Conservation (phyloP, 1,140 invertebrate genomes). For the Aculops lycopersici region DNA sequence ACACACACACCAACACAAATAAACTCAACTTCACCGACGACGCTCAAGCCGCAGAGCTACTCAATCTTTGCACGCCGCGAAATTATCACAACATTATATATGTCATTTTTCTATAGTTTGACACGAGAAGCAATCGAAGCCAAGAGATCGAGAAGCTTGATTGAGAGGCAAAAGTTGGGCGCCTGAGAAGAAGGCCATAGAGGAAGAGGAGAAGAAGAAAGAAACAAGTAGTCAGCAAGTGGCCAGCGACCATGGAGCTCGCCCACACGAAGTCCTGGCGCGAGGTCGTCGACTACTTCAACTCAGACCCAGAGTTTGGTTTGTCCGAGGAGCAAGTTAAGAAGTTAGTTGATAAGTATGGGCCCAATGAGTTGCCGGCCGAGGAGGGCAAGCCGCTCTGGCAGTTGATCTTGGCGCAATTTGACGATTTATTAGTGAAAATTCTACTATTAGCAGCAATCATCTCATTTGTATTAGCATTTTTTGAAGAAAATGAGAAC, state of each 20-base stretch:
- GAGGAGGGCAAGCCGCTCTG: constrained; percentile 34
- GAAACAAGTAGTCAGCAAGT: too few relatives aligned
- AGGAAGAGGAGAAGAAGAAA: too few relatives aligned
- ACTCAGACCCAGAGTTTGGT: constrained; percentile 56
- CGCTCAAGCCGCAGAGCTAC: too few relatives aligned
- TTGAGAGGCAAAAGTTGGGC: too few relatives aligned
- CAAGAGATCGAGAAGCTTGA: too few relatives aligned
- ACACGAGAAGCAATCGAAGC: too few relatives aligned
- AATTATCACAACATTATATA: too few relatives aligned
- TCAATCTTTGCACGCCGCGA: too few relatives aligned
- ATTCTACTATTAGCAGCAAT: constrained; percentile 99
- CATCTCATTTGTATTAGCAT: constrained; percentile 99
- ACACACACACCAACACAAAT: too few relatives aligned
- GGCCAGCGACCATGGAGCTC: constrained; percentile 50
- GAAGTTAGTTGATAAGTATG: constrained; percentile 87
- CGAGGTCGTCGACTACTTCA: constrained; percentile 66
- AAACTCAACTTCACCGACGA: too few relatives aligned
- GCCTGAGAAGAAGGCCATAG: too few relatives aligned
- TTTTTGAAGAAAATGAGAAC: constrained; percentile 98
- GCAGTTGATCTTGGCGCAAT: constrained; percentile 98
- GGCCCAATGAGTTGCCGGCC: constrained; percentile 67
- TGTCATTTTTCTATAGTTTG: too few relatives aligned
- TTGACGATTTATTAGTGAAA: constrained; percentile 99
- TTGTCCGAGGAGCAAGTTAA: constrained; percentile 69
- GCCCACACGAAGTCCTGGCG: constrained; percentile 71